These are phyloP conservation scores for Ctenicera cuprea DNA, from an alignment of 2,888 invertebrate genomes.

Conservation along the genomic window DNA sequence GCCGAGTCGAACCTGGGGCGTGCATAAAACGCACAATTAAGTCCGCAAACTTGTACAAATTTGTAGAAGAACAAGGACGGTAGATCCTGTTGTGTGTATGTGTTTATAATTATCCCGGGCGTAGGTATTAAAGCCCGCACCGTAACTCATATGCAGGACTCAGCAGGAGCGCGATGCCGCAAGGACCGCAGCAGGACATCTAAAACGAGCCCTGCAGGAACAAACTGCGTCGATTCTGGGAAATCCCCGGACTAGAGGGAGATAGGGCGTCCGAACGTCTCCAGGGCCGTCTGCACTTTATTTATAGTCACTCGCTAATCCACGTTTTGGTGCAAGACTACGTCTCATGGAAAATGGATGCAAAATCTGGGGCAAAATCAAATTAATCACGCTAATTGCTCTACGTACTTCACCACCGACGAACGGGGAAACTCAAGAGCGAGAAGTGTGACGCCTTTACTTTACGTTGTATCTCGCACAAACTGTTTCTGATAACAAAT, in stretches of 20 bases:
- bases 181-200: slow-evolving; percentile 55
- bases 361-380: slow-evolving; percentile 47
- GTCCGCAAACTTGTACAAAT: background rate
- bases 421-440: slow-evolving; percentile 39
- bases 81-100: slow-evolving; percentile 1
- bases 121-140: slow-evolving; percentile 51
- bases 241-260: slow-evolving; percentile 7
- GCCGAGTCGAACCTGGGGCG: slow-evolving; percentile 12
- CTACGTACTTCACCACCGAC: slow-evolving; percentile 33
- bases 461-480: slow-evolving; percentile 24
- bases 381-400: slow-evolving; percentile 51
- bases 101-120: slow-evolving; percentile 39
- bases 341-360: slow-evolving; percentile 36
- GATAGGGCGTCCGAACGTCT: slow-evolving; percentile 4
- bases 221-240: slow-evolving; percentile 30
- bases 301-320: slow-evolving; percentile 35
- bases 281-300: slow-evolving; percentile 1
- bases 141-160: slow-evolving; percentile 55
- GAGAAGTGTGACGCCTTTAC: slow-evolving; percentile 32
- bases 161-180: slow-evolving; percentile 49
- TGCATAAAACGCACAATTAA: slow-evolving; percentile 32
- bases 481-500: slow-evolving; percentile 28
- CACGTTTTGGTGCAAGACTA: slow-evolving; percentile 30
- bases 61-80: slow-evolving; percentile 1
- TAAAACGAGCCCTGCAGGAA: slow-evolving; percentile 46